phyloP scores from a whole-genome alignment of 2,888 invertebrate species.

The Heliconius charithonia region DNA sequence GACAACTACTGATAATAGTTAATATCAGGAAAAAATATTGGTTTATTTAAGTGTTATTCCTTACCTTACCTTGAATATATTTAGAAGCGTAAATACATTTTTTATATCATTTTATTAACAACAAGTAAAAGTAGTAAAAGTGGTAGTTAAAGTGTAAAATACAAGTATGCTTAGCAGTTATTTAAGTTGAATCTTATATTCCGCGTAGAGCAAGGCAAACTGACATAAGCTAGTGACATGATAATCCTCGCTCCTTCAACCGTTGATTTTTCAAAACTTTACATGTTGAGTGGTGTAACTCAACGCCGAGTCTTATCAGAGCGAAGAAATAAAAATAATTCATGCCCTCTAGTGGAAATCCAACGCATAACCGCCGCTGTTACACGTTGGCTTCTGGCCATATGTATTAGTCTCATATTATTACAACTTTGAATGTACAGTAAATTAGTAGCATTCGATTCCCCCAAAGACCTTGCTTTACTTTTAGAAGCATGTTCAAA shows the following conservation, averaged over 20 bases:
- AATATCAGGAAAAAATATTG: not conserved
- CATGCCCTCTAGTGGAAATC: not conserved
- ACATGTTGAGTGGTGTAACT: not conserved
- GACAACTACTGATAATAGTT: conserved; percentile 27
- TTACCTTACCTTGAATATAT: too few species aligned
- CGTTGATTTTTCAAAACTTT: too few species aligned
- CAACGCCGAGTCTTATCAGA: not conserved
- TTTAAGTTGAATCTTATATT: too few species aligned
- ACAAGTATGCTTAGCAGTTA: too few species aligned
- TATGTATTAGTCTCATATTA: not conserved
- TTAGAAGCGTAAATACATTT: too few species aligned
- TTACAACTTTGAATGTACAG: not conserved
- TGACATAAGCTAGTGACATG: too few species aligned
- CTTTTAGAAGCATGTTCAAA: conserved; percentile 14
- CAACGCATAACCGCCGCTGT: not conserved
- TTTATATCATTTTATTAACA: too few species aligned
- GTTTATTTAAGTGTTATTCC: not conserved
- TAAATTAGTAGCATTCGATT: not conserved
- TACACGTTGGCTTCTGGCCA: not conserved
- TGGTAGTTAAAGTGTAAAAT: too few species aligned
- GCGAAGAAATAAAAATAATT: not conserved
- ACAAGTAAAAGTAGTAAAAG: too few species aligned
- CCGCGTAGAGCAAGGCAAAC: too few species aligned
- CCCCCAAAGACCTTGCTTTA: conserved; percentile 19
- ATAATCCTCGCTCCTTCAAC: too few species aligned